These are phyloP conservation scores for Drosophila pachea DNA, from an alignment of 1,140 invertebrate genomes.

Conservation along the genomic window DNA sequence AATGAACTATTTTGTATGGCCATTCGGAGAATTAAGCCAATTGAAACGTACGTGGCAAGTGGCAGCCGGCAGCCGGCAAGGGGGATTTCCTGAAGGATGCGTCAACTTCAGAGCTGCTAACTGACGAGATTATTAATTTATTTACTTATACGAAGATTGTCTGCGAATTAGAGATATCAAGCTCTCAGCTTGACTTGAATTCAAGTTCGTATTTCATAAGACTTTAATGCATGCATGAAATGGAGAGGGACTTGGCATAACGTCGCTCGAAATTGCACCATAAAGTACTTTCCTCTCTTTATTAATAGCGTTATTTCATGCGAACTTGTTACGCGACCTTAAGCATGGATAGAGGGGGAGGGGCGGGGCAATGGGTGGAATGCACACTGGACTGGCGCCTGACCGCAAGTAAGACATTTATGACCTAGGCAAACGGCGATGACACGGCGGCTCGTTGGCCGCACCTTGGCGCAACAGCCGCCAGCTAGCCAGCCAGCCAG, in stretches of 20 bases:
- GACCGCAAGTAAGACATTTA: conserved; percentile 37
- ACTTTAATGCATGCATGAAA: too few species aligned
- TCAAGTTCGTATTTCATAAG: too few species aligned
- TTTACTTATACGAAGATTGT: too few species aligned
- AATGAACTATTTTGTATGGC: conserved; percentile 8
- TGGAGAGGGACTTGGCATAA: too few species aligned
- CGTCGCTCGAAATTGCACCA: neutral
- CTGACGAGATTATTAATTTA: too few species aligned
- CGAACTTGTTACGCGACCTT: conserved; percentile 5
- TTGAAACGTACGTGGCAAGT: neutral
- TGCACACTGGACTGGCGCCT: conserved; percentile 2
- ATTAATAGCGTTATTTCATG: neutral
- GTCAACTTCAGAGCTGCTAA: too few species aligned
- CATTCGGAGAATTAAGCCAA: neutral
- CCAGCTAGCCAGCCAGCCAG: conserved; percentile 18
- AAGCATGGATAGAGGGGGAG: neutral
- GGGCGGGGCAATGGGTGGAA: neutral
- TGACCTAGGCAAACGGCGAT: conserved; percentile 26
- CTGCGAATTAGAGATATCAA: too few species aligned
- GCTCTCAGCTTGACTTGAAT: too few species aligned
- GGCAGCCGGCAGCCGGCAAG: neutral
- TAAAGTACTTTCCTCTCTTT: neutral
- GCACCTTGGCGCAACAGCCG: conserved; percentile 37
- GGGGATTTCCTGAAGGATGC: too few species aligned
- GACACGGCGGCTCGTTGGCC: conserved; percentile 23